Evolutionary conservation across 53 echinoderm and acorn worm genomes (phyloP).

Genomic region (Pentamera pediparva): DNA sequence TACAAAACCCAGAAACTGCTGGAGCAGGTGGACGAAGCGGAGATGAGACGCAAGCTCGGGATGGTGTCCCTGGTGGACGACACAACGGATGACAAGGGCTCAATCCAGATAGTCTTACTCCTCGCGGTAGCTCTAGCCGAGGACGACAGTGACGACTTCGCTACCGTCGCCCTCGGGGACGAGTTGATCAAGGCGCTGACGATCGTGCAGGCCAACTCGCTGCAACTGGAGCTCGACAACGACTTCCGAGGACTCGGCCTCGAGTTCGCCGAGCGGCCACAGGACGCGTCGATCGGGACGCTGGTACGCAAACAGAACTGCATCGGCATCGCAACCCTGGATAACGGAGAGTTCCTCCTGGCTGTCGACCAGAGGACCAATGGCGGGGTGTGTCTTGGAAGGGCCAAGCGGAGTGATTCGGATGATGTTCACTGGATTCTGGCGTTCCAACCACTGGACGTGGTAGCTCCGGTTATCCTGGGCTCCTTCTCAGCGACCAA

Average conservation of each 20-base stretch:
- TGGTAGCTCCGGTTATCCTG: constrained; percentile 3
- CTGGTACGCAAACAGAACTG: constrained; percentile 23
- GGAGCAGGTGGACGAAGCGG: not conserved
- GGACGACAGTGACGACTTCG: constrained; percentile 21
- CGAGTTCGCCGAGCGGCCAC: constrained; percentile 17
- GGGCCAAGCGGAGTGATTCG: not conserved
- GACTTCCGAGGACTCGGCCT: constrained; percentile 17
- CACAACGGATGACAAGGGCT: constrained; percentile 12
- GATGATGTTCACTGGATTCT: constrained; percentile 19
- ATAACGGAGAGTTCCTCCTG: constrained; percentile 16
- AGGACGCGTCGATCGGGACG: constrained; percentile 15
- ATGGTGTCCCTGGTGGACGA: constrained; percentile 20
- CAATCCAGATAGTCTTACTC: constrained; percentile 4
- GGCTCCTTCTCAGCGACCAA: constrained; percentile 3
- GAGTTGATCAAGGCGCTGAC: not conserved
- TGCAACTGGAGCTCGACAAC: not conserved
- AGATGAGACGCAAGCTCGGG: constrained; percentile 4
- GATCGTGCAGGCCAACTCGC: not conserved
- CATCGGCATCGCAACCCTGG: constrained; percentile 14
- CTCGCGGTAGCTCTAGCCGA: not conserved
- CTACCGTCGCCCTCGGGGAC: constrained; percentile 10
- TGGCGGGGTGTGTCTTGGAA: constrained; percentile 6
- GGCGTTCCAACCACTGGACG: constrained; percentile 17
- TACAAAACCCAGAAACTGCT: not conserved
- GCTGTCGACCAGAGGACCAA: constrained; percentile 14